These are phyloP conservation scores for Nematopogon swammerdamellus DNA, from an alignment of 2,888 invertebrate genomes.

Conservation along the genomic window DNA sequence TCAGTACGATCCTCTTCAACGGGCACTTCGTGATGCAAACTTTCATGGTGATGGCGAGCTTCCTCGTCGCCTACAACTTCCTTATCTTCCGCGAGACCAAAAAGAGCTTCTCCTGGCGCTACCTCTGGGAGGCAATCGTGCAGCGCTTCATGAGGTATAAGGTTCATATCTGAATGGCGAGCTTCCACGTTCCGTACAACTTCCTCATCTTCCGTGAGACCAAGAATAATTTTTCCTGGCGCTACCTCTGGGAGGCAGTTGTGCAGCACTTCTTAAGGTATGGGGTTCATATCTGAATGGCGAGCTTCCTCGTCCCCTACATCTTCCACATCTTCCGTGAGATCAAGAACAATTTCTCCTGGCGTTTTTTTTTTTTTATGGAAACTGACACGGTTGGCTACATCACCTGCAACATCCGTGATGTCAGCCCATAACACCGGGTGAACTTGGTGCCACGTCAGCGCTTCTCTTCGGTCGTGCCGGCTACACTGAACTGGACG, in stretches of 20 bases:
- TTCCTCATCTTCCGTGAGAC: background rate
- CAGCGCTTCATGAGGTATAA: background rate
- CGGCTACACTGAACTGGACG: no score
- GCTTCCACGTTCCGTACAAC: background rate
- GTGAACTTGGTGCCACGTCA: no score
- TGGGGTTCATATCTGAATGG: background rate
- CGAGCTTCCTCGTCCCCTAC: background rate
- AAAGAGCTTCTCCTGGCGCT: background rate
- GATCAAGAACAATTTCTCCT: background rate
- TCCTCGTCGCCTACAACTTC: background rate
- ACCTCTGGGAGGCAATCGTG: background rate
- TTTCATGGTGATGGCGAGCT: background rate
- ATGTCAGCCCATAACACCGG: no score
- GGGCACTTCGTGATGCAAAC: background rate
- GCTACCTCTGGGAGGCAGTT: background rate
- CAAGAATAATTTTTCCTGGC: background rate
- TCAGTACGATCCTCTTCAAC: background rate
- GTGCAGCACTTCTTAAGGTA: background rate
- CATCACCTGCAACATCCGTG: no score
- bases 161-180: background rate
- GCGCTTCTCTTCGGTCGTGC: no score
- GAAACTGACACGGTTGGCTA: no score
- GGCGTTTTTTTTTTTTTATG: no score
- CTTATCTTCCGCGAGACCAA: background rate
- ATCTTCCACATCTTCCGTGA: background rate